phyloP scores from a whole-genome alignment of 2,113 vertebrate genomes.

The Brachirus orientalis region DNA sequence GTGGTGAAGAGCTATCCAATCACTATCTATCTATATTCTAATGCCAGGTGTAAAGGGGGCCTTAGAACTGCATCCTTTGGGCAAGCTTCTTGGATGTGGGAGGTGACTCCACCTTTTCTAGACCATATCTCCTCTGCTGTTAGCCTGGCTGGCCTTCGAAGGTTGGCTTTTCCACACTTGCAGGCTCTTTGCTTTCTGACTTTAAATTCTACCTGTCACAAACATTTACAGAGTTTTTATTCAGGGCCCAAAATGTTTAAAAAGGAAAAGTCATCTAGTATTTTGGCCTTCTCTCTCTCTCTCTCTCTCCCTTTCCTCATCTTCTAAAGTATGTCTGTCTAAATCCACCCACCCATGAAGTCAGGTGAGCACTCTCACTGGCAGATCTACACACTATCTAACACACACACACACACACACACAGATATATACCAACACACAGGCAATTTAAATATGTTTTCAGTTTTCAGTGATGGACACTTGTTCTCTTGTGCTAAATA shows the following conservation, averaged over 20 bases:
- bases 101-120: no score
- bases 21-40: no score
- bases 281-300: background rate
- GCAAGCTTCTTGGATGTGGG: no score
- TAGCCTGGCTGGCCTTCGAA: no score
- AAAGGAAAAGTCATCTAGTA: background rate
- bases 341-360: background rate
- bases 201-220: background rate
- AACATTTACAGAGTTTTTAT: background rate
- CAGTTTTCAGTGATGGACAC: conserved; percentile 44
- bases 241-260: background rate
- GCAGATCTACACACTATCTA: background rate
- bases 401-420: background rate
- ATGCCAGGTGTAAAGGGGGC: no score
- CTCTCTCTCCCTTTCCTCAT: background rate
- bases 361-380: background rate
- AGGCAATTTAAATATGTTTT: conserved; percentile 46
- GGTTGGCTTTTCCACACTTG: background rate
- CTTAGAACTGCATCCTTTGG: no score
- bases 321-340: conserved; percentile 2
- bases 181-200: background rate
- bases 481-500: conserved; percentile 48
- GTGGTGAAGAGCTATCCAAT: no score
- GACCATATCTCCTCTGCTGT: no score
- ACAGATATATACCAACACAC: background rate